Percentiles rank a stretch among this genome's conserved stretches.
These are phyloP conservation scores for Drosophila aldrichi DNA, from an alignment of 2,888 invertebrate species.

Conservation along the genomic window DNA sequence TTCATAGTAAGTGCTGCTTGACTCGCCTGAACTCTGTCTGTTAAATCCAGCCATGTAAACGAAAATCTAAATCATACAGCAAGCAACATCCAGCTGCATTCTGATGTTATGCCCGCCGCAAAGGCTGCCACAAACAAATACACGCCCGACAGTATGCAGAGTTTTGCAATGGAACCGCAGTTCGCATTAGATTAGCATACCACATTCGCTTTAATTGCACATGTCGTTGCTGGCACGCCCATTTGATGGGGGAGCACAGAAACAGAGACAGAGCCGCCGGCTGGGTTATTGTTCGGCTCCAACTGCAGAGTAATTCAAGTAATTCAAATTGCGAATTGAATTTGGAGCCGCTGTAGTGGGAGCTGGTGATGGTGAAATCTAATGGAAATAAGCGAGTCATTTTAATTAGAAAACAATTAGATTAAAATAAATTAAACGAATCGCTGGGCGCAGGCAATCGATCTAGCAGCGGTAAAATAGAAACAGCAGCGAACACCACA, in stretches of 20 bases:
- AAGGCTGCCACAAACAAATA: constrained; percentile 41
- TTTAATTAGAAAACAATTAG: constrained; percentile 78
- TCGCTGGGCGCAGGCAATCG: constrained; percentile 78
- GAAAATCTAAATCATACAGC: background rate
- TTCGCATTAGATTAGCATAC: constrained; percentile 4
- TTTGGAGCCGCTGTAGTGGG: constrained; percentile 9
- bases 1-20: background rate
- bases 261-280: constrained; percentile 13
- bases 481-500: constrained; percentile 41
- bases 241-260: background rate
- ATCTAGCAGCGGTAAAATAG: constrained; percentile 47
- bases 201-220: constrained; percentile 30
- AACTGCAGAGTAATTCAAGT: constrained; percentile 40
- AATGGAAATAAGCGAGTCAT: constrained; percentile 43
- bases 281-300: background rate
- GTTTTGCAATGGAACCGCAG: background rate
- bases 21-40: background rate
- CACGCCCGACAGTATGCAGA: constrained; percentile 56
- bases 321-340: constrained; percentile 23
- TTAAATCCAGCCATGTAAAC: background rate
- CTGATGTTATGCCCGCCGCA: constrained; percentile 20
- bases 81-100: background rate
- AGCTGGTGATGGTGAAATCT: constrained; percentile 63
- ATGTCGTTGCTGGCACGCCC: constrained; percentile 2
- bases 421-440: constrained; percentile 78